Evolutionary conservation across 2,797 vertebrate genomes (phyloP), one percentile per base, ranked within the genome.

Genomic region (Sebastes minor): DNA sequence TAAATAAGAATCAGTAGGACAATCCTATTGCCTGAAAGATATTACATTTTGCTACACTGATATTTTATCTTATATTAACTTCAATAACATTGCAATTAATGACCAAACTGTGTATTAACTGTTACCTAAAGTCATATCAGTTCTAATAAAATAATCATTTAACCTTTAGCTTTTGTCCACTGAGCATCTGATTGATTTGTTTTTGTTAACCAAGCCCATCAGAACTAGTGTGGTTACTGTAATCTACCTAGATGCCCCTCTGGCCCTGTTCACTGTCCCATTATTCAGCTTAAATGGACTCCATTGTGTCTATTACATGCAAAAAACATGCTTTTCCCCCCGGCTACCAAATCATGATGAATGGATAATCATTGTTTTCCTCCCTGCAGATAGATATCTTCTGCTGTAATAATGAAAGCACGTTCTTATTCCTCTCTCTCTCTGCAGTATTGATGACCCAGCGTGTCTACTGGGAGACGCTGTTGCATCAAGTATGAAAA

Each of bases 391-490:
- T 46, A 53, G 56, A 85, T 33, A 53, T 74, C 55, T 60, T 77
- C 61, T 52, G 80, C 84, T 77, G 79, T 73, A 64, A 87, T 80
- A 25, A 73, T 42, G 35, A 76, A 65, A 74, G 38, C 18, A 1
- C 2, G 30, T 14, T 55, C 18, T 30, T 22, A 10, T 55, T 28
- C 20, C 22, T 62, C 32, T 1, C 59, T 35, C 14, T 38, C 10
- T 60, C 22, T 65, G 30, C 46, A 4, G 16, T 56, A 70, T 55
- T 71, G 66, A 70, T 86, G 55, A 78, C 49, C 59, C 23, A 3
- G 8, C 6, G 0, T 60, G 25, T 79, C 28, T 8, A 14, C 71
- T 4, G 20, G 20, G 46, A 68, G 18, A 68, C 22, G 6, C 33
- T 14, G 8, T 2, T 38, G 33, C 64, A 25, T 46, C 27, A 60